Base-by-base conservation (phyloP, 2,113 vertebrate species). In the Poeciliopsis occidentalis region DNA sequence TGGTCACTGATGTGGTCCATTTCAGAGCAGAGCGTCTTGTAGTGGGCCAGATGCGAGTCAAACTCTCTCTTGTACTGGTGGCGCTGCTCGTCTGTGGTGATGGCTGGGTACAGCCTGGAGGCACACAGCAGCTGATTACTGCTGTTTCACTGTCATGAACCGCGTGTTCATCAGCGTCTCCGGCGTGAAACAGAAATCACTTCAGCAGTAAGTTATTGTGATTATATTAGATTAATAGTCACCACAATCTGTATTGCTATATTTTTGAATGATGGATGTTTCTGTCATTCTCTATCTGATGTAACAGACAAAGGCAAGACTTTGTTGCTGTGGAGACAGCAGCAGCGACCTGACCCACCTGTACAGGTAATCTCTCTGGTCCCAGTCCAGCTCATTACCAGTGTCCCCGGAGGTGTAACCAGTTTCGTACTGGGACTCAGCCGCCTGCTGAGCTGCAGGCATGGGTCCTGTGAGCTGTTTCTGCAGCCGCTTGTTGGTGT, bases 371-470 rank as follows among this genome's bases (percentile, higher is more conserved):
- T 93, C 88, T 2, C 26, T 86, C 44, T 81, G 74, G 44, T 87
- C 65, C 30, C 19, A 72, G 71, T 95, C 92, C 73, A 90, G 83
- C 71, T 96, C 95, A 0, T 94, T 93, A 0, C 92, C 87, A 0
- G 94, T 95, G 71, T 96, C 95, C 63, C 92, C 96, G 0, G 95
- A 95, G 62, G 94, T 95, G 82, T 95, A 95, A 31, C 95, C 95
- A 0, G 94, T 96, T 87, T 96, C 95, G 17, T 92, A 94, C 76
- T 94, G 95, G 12, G 91, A 94, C 68, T 95, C 94, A 3, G 78
- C 22, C 0, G 87, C 89, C 64, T 89, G 88, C 27, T 84, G 92
- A 0, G 84, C 73, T 70, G 75, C 86, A 0, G 76, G 66, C 3
- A 30, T 8, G 8, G 34, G 27, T 63, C 61, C 57, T 12, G 5